Conservation (phyloP, 2,113 vertebrate genomes). For the Barbus barbus region DNA sequence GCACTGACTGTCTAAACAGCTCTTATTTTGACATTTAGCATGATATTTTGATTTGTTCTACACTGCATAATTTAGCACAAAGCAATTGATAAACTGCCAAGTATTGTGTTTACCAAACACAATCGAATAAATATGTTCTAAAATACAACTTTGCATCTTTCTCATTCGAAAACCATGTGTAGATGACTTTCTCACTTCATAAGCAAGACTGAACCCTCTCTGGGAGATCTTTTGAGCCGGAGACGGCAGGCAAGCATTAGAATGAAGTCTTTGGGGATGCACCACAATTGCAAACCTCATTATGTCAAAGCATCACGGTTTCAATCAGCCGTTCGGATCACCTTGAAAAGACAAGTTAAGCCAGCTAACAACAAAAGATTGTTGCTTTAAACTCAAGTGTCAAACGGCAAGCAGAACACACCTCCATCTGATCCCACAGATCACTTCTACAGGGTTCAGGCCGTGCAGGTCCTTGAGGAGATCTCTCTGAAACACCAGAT, state of each 20-base stretch:
- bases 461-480: background rate
- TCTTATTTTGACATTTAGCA: conserved; percentile 34
- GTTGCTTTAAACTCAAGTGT: background rate
- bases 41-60: conserved; percentile 40
- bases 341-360: conserved; percentile 49
- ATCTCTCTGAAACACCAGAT: conserved; percentile 1
- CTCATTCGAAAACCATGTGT: background rate
- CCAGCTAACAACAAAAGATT: background rate
- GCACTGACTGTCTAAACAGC: background rate
- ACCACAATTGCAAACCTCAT: conserved; percentile 48
- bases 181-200: conserved; percentile 7
- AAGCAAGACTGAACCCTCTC: background rate
- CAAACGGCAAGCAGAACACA: background rate
- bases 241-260: conserved; percentile 6
- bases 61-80: conserved; percentile 38
- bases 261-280: conserved; percentile 16
- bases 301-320: conserved; percentile 33
- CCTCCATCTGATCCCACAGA: background rate
- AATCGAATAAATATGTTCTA: background rate
- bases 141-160: background rate
- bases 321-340: conserved; percentile 41
- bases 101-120: background rate
- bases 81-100: conserved; percentile 6
- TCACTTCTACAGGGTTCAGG: conserved; percentile 7
- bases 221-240: background rate